Percentiles rank a stretch among this genome's conserved stretches.
phyloP scores from a whole-genome alignment of 2,113 vertebrate species.

The Trogon surrucura region DNA sequence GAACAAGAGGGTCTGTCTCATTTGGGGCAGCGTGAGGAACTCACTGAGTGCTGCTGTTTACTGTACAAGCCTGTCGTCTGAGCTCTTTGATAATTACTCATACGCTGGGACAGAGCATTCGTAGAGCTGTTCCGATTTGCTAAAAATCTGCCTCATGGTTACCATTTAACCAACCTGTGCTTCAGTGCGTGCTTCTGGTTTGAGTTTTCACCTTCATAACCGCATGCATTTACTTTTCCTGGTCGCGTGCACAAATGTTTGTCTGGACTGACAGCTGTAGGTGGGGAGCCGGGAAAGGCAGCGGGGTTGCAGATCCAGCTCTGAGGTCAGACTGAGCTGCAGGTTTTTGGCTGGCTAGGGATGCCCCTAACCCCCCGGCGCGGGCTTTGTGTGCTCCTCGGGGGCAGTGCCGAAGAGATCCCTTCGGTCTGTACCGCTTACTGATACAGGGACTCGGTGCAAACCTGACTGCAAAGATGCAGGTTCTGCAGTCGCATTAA shows the following conservation, averaged over 20 bases:
- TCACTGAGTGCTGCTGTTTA: neutral
- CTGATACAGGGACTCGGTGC: neutral
- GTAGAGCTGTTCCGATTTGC: neutral
- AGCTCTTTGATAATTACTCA: neutral
- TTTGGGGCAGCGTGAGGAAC: neutral
- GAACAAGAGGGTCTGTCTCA: neutral
- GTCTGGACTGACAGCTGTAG: neutral
- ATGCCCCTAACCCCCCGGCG: rapidly evolving
- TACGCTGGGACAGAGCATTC: neutral
- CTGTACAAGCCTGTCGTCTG: neutral
- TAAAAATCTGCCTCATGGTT: neutral
- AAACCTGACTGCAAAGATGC: too few relatives aligned
- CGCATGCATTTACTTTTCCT: neutral
- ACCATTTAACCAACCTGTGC: neutral
- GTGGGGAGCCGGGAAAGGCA: neutral
- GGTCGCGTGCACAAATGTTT: rapidly evolving
- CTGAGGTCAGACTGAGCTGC: rapidly evolving
- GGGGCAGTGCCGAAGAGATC: neutral
- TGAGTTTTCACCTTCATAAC: neutral
- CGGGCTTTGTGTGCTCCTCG: neutral
- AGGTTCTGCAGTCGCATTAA: rapidly evolving
- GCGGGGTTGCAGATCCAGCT: rapidly evolving
- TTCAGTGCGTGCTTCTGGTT: neutral
- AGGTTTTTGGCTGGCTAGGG: neutral
- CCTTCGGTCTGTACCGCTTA: neutral